Evolutionary conservation across 2,888 invertebrate genomes (phyloP), one percentile per base, ranked within the genome.

Genomic region (Halictus quadricinctus): DNA sequence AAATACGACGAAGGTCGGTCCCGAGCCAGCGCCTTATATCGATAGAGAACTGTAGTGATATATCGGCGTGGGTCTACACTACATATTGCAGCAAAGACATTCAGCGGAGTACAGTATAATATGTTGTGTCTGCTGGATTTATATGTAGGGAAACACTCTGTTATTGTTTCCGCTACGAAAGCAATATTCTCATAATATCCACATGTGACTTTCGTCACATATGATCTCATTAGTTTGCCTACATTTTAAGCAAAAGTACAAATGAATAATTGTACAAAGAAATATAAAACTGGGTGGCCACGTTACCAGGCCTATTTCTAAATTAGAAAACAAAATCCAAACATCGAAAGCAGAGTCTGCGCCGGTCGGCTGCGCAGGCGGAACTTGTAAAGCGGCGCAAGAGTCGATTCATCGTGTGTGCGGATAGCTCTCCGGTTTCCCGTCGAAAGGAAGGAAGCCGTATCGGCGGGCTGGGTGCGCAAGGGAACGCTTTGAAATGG

Each of bases 381-480:
- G 46, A 15, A 66, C 58, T n/a, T 66, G 48, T n/a, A 69, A 60
- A 73, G 76, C 54, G 69, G 83, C 58, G 50, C 66, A 76, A 46
- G 60, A 72, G 83, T 78, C 72, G 83, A 87, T 83, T 86, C 80
- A 79, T 86, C 81, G 72, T 79, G 54, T 72, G 43, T 60, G 48
- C 66, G 72, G 50, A 50, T 69, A 48, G 48, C 41, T 70, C 76
- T 70, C 64, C 60, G 81, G 78, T 83, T 82, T 88, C 85, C 76
- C 76, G 74, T 83, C 76, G 84, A 80, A 82, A 66, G 82, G 86
- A 81, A 85, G 90, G 83, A 84, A 85, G 82, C 78, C 76, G 81
- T 72, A 66, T 72, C 80, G 79, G 69, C 73, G 81, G 76, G 50
- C 66, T 80, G 87, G 79, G 79, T 58, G 83, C 72, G 69, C 77